Base-by-base conservation (phyloP, 2,797 vertebrate genomes). In the Threskiornis aethiopicus region DNA sequence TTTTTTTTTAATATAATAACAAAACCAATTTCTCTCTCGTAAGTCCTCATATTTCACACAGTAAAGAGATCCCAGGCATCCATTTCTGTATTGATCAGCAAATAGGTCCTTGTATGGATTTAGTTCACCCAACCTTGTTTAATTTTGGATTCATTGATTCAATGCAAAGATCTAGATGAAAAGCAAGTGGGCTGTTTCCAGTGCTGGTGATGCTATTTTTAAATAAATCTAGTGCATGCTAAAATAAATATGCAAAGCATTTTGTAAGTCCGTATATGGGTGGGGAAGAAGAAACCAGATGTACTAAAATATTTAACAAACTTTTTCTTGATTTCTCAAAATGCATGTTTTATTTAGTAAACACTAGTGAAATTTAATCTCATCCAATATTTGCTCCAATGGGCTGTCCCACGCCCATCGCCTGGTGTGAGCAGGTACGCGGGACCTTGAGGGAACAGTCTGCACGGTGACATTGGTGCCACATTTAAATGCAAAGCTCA, bases 281-380 rank as follows among this genome's bases (percentile, higher is more conserved):
- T 55, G 77, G 92, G 87, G 94, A 75, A 80, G 89, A 71, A 62
- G 58, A 80, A 82, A 81, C 67, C 79, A 92, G 87, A 90, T 84
- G 69, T 90, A 94, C 95, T 97, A 90, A 97, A 97, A 98, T 98
- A 97, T 98, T 98, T 94, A 97, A 95, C 94, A 89, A 97, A 96
- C 92, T 95, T 96, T 94, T 94, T 65, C 89, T 79, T 61, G 62
- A 65, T 69, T 61, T 86, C 95, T 88, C 4, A 0, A 93, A 83
- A 77, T 24, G 61, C 84, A 87, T 86, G 41, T 83, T 93, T 81
- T 80, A 92, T 94, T 94, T 86, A 91, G 86, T 9, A 87, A 95
- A 86, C 71, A 59, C 16, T 31, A 66, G 84, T 35, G 79, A 22
- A 78, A 80, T 64, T 52, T 67, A 76, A 89, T 47, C 81, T 64